Evolutionary conservation across 2,113 vertebrate genomes (phyloP).

Genomic region (Pyrgilauda ruficollis): DNA sequence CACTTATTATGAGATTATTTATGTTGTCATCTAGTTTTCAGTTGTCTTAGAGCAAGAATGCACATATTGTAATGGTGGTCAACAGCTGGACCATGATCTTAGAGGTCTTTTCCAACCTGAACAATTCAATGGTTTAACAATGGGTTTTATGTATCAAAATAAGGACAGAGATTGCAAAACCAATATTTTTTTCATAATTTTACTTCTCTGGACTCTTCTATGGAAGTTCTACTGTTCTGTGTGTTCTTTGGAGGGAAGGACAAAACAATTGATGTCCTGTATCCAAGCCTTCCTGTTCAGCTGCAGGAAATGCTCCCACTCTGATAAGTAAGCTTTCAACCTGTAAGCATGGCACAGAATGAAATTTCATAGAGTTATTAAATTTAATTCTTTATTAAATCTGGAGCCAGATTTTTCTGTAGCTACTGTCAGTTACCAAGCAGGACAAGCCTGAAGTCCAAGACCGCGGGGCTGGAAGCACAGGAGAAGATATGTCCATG

Average conservation of each 20-base stretch:
- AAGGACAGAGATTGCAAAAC: not conserved
- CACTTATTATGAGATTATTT: not conserved
- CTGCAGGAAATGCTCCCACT: not conserved
- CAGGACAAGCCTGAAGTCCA: rapidly evolving
- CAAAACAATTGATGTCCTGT: not conserved
- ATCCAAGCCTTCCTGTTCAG: not conserved
- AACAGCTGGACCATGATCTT: rapidly evolving
- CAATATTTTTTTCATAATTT: not conserved
- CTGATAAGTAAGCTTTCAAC: not conserved
- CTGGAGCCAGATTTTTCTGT: not conserved
- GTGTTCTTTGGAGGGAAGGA: not conserved
- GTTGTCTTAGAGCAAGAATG: not conserved
- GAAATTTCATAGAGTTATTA: not conserved
- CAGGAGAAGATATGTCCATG: not conserved
- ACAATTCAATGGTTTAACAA: not conserved
- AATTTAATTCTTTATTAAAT: not conserved
- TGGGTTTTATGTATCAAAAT: not conserved
- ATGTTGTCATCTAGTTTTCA: not conserved
- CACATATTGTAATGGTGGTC: not conserved
- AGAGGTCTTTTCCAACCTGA: not conserved
- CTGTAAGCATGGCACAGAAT: not conserved
- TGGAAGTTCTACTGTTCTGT: not conserved
- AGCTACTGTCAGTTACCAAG: not conserved
- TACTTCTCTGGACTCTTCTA: not conserved
- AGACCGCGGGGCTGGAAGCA: not conserved